Percentiles rank a stretch among this genome's conserved stretches.
phyloP scores from a whole-genome alignment of 2,113 vertebrate species.

The Apodemus sylvaticus region DNA sequence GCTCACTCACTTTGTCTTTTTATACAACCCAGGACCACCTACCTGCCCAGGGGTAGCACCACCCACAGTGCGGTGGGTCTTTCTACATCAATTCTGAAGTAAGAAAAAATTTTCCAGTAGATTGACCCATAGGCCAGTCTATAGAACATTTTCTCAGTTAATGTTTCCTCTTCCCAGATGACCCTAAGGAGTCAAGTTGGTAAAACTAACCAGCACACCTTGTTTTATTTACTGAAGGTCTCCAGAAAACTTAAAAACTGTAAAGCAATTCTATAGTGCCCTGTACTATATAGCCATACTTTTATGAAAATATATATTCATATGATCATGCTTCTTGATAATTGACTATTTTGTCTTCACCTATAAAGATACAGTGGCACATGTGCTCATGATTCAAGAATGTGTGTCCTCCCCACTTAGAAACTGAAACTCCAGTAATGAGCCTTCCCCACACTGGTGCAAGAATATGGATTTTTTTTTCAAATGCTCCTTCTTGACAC shows the following conservation, averaged over 20 bases:
- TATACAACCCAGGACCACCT: neutral
- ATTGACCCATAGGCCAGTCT: neutral
- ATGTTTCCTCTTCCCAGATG: neutral
- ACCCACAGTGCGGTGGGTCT: neutral
- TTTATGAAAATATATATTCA: no score
- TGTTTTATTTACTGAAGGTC: neutral
- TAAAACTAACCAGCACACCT: neutral
- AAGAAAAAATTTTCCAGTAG: neutral
- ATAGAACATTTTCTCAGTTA: neutral
- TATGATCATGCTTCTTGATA: neutral
- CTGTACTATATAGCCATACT: neutral
- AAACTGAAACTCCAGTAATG: neutral
- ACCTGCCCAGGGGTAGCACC: neutral
- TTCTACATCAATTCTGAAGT: neutral
- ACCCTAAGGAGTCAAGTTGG: neutral
- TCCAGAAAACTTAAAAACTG: neutral
- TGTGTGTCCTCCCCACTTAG: neutral
- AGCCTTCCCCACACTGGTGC: neutral
- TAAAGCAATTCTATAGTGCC: neutral
- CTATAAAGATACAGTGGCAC: neutral
- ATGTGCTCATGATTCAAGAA: slow-evolving; percentile 18
- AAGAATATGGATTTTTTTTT: neutral
- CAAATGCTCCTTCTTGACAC: neutral
- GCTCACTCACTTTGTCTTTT: neutral
- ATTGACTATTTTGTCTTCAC: neutral